phyloP scores from a whole-genome alignment of 2,113 vertebrate genomes.

The Petaurus breviceps region DNA sequence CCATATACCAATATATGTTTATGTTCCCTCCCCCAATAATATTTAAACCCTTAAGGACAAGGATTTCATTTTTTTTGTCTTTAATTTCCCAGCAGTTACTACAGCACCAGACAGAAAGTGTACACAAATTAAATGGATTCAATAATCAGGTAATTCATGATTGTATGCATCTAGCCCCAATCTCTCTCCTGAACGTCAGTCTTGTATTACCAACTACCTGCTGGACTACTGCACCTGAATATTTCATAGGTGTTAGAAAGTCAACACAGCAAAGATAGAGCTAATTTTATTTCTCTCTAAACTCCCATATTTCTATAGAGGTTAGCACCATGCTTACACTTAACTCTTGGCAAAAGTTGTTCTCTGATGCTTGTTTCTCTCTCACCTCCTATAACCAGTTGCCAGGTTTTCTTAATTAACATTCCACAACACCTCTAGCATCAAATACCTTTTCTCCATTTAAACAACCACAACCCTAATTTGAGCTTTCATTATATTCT shows the following conservation, averaged over 20 bases:
- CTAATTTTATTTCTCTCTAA: neutral
- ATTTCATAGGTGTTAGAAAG: neutral
- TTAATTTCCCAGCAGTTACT: neutral
- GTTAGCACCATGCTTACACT: neutral
- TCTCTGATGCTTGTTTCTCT: neutral
- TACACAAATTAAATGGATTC: neutral
- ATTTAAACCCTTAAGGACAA: neutral
- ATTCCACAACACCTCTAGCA: neutral
- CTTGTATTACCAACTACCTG: neutral
- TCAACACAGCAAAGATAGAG: neutral
- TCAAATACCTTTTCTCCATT: neutral
- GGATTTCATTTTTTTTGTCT: neutral
- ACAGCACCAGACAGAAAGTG: neutral
- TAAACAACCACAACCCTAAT: neutral
- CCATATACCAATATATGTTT: neutral
- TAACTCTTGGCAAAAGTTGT: neutral
- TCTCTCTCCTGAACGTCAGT: neutral
- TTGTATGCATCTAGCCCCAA: neutral
- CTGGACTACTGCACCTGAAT: neutral
- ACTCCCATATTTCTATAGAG: neutral
- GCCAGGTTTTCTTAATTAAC: neutral
- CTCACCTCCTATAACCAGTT: neutral
- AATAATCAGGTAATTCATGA: neutral
- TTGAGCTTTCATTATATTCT: neutral
- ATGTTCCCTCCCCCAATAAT: neutral